Evolutionary conservation across 2,888 invertebrate genomes (phyloP).

Genomic region (Dusona sp.): DNA sequence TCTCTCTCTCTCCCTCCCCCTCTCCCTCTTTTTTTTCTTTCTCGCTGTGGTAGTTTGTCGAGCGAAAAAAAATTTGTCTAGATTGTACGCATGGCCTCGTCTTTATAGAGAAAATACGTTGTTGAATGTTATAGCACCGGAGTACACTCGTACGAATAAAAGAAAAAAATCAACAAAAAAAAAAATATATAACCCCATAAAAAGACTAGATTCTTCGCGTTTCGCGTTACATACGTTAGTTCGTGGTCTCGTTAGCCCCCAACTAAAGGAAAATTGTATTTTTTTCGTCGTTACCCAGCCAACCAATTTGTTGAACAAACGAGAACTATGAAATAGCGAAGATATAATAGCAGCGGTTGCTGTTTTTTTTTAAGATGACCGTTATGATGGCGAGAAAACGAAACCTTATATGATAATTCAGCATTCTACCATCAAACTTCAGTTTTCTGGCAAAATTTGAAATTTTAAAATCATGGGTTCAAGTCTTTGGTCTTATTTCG

Average conservation of each 20-base stretch:
- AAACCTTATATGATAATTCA: not conserved
- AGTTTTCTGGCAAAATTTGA: not conserved
- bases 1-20: too few species aligned
- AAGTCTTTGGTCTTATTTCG: too few species aligned
- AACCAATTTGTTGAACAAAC: constrained; percentile 44
- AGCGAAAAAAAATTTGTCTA: constrained; percentile 67
- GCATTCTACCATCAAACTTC: not conserved
- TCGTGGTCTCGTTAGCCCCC: constrained; percentile 52
- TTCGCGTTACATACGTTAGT: constrained; percentile 21
- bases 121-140: constrained; percentile 39
- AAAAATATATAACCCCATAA: not conserved
- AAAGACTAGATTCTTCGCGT: constrained; percentile 3
- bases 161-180: constrained; percentile 14
- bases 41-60: constrained; percentile 40
- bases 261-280: not conserved
- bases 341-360: not conserved
- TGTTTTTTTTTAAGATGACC: not conserved
- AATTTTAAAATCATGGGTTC: not conserved
- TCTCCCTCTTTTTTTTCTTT: not conserved
- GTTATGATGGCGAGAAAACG: not conserved
- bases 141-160: not conserved
- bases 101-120: constrained; percentile 53
- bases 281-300: not conserved
- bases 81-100: constrained; percentile 62
- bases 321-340: not conserved